Conservation (phyloP, 2,888 invertebrate genomes). For the Acrobasis repandana region DNA sequence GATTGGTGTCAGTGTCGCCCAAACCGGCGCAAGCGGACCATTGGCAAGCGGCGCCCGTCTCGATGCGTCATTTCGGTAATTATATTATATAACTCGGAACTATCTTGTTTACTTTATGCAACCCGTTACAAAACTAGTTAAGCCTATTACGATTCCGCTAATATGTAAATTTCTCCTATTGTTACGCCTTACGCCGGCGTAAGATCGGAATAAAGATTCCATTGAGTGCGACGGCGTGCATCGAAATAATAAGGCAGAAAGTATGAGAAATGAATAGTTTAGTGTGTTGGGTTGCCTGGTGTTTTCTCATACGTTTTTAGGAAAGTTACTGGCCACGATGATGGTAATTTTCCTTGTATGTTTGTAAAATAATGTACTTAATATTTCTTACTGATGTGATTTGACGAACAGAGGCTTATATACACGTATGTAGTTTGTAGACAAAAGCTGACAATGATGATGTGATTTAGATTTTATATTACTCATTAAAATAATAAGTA, state of each 20-base stretch:
- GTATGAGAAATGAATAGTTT: slow-evolving; percentile 29
- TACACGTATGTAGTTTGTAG: too few species aligned
- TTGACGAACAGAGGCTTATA: too few species aligned
- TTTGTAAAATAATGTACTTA: background rate
- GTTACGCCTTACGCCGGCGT: slow-evolving; percentile 39
- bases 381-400: too few species aligned
- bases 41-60: slow-evolving; percentile 59
- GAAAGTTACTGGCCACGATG: slow-evolving; percentile 6
- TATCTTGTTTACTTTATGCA: slow-evolving; percentile 57
- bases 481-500: too few species aligned
- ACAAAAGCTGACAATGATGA: too few species aligned
- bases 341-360: background rate
- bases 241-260: slow-evolving; percentile 32
- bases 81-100: slow-evolving; percentile 64
- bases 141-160: slow-evolving; percentile 30
- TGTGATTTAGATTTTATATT: too few species aligned
- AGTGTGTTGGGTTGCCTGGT: background rate
- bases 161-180: slow-evolving; percentile 47
- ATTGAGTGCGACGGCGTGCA: slow-evolving; percentile 30
- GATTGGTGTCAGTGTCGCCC: slow-evolving; percentile 74
- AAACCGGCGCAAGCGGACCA: slow-evolving; percentile 58
- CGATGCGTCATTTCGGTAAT: slow-evolving; percentile 66
- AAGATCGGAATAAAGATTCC: slow-evolving; percentile 36
- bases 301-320: background rate
- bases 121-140: slow-evolving; percentile 46